Conservation (phyloP, 2,797 vertebrate genomes). For the Manis crassicaudata region DNA sequence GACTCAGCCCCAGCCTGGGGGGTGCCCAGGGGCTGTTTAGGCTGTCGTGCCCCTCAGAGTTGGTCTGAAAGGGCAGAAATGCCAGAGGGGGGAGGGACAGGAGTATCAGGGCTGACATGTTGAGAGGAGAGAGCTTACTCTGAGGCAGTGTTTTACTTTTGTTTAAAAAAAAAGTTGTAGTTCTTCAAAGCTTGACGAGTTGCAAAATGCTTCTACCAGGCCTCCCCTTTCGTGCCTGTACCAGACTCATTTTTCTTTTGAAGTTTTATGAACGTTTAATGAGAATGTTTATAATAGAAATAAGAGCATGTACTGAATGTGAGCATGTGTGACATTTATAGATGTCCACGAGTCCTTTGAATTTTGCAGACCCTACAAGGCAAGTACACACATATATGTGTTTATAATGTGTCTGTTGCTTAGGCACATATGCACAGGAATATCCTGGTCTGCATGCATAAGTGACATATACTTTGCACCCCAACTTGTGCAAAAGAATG, state of each 20-base stretch:
- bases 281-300: not conserved
- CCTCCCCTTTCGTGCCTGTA: not conserved
- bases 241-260: not conserved
- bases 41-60: not conserved
- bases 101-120: not conserved
- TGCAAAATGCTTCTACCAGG: not conserved
- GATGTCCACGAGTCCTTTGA: not conserved
- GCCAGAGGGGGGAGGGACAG: not conserved
- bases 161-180: not conserved
- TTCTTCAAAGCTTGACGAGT: not conserved
- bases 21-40: not conserved
- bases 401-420: not conserved
- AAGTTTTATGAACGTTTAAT: not conserved
- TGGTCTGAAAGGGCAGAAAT: not conserved
- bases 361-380: not conserved
- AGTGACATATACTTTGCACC: not conserved
- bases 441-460: accelerated
- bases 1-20: not conserved
- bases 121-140: not conserved
- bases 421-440: accelerated
- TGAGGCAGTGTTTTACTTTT: not conserved
- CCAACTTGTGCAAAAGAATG: not conserved
- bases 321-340: not conserved
- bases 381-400: accelerated
- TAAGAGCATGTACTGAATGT: not conserved